Conservation (phyloP, 2,797 vertebrate genomes). For the Numenius phaeopus region DNA sequence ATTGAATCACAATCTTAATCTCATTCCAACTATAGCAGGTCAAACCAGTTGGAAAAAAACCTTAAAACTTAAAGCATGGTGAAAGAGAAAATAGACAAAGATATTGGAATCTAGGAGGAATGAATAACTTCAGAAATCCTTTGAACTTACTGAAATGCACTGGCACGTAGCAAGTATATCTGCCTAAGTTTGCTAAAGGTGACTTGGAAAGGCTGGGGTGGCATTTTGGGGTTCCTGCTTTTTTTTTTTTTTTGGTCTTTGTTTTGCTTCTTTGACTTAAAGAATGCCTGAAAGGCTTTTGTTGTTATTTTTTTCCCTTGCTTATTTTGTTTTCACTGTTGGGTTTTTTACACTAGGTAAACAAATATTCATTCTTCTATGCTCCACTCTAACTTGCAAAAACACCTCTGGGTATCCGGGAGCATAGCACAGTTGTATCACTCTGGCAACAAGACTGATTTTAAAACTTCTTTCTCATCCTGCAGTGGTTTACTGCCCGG, state of each 20-base stretch:
- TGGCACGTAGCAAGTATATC: background rate
- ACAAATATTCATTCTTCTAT: background rate
- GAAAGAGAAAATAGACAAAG: background rate
- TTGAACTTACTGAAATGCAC: background rate
- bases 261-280: background rate
- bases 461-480: background rate
- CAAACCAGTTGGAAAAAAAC: background rate
- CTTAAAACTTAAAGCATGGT: background rate
- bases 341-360: background rate
- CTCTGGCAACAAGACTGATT: background rate
- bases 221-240: background rate
- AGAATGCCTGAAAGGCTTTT: background rate
- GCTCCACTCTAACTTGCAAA: background rate
- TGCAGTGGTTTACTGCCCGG: background rate
- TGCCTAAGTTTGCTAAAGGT: background rate
- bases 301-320: background rate
- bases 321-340: background rate
- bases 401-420: background rate
- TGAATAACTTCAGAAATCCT: background rate
- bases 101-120: background rate
- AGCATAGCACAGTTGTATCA: background rate
- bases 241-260: fast-evolving
- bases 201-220: background rate
- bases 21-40: background rate
- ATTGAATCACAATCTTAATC: background rate